phyloP scores from a whole-genome alignment of 2,888 invertebrate species.

The Mechanitis messenoides region DNA sequence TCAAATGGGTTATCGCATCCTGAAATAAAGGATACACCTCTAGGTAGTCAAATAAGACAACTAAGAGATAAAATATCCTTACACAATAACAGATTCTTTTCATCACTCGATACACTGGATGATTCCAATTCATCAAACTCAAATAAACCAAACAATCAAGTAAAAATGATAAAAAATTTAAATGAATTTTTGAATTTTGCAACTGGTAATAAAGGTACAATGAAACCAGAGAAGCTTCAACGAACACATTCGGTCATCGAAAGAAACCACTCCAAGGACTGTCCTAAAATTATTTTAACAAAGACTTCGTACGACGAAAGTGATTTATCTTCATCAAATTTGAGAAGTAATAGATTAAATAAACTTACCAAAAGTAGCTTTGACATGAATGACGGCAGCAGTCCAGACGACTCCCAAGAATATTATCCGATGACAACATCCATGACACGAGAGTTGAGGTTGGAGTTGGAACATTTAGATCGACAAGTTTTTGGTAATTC shows the following conservation, averaged over 20 bases:
- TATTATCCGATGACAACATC: constrained; percentile 93
- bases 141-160: constrained; percentile 50
- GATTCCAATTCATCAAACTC: constrained; percentile 50
- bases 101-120: constrained; percentile 78
- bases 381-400: constrained; percentile 77
- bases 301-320: constrained; percentile 57
- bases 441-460: constrained; percentile 87
- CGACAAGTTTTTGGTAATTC: constrained; percentile 85
- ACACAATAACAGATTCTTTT: constrained; percentile 72
- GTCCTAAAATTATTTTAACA: constrained; percentile 57
- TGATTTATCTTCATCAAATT: constrained; percentile 39
- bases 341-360: constrained; percentile 37
- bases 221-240: constrained; percentile 52
- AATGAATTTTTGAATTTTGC: constrained; percentile 90
- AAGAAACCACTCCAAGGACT: constrained; percentile 47
- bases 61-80: constrained; percentile 64
- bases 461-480: constrained; percentile 89
- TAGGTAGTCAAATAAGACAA: constrained; percentile 64
- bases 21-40: constrained; percentile 51
- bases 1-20: constrained; percentile 52
- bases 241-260: constrained; percentile 59
- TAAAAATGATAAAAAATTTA: constrained; percentile 83
- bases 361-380: constrained; percentile 48
- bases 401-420: constrained; percentile 88
- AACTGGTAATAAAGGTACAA: constrained; percentile 74